Base-by-base conservation (phyloP, 2,888 invertebrate genomes). In the Thera britannica region DNA sequence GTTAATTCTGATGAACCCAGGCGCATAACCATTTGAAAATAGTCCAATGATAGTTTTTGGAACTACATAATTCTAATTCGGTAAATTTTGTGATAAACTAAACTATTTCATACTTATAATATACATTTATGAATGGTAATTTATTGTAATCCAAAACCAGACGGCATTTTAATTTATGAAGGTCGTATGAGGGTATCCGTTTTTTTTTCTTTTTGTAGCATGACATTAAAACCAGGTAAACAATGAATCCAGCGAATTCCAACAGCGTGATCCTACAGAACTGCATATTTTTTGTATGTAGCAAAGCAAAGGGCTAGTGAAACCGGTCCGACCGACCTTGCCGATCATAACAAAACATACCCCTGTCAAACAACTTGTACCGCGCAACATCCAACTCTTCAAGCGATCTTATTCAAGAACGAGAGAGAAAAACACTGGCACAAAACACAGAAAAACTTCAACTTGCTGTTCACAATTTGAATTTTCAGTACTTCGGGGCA, bases 251-350 rank as follows among this genome's bases (percentile, higher is more conserved):
- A 58, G 55, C 61, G 56, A 52, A 61, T 65, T 65, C 68, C 65
- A 64, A 67, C 51, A 65, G 62, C 71, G 71, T 65, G 67, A 65
- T 71, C 58, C 62, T 46, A 54, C 48, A 49, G 52, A 66, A 57
- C 55, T 62, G 61, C 61, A 61, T 54, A 65, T 61, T 66, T 66
- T 65, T 70, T 60, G 62, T 65, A 7, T n/a, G 58, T 36, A 54
- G 55, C 48, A 62, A 48, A 49, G 67, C 34, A 58, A 23, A 55
- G 62, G 57, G 59, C 70, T 68, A 72, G 69, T 66, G 58, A 64
- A 81, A 84, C 85, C 83, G 85, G 83, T 78, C 81, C 81, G 82
- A 83, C 81, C 81, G 82, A 83, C 85, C 79, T 79, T 75, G 73
- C 48, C 34, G 41, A 66, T 74, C 74, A 73, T 72, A 75, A 77